Conservation (phyloP, 1,140 invertebrate genomes). For the Pomacea maculata region DNA sequence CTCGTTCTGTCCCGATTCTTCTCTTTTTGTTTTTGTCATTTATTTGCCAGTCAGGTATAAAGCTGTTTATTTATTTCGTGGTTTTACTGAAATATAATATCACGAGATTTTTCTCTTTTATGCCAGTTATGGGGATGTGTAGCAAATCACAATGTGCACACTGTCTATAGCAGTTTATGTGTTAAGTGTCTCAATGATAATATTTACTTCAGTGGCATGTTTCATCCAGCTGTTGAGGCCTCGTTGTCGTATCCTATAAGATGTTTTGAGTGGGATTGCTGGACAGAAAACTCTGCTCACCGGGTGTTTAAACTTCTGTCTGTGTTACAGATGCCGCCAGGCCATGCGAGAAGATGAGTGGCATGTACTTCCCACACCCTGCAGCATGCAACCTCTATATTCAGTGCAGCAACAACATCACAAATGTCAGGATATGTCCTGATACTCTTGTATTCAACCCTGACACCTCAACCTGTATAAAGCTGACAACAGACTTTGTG, state of each 20-base stretch:
- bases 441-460: constrained; percentile 10
- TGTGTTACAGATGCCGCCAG: background rate
- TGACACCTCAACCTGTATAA: constrained; percentile 8
- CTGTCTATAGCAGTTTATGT: constrained; percentile 16
- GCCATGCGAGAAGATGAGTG: constrained; percentile 18
- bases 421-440: constrained; percentile 16
- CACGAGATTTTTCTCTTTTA: no score
- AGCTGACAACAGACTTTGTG: background rate
- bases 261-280: no score
- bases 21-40: no score
- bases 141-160: background rate
- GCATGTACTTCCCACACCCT: constrained; percentile 21
- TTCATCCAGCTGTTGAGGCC: no score
- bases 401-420: constrained; percentile 12
- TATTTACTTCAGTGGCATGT: background rate
- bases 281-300: background rate
- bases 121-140: no score
- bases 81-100: no score
- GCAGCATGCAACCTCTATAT: constrained; percentile 24
- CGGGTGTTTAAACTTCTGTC: background rate
- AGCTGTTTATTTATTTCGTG: no score
- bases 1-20: no score
- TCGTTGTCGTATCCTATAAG: background rate
- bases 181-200: constrained; percentile 24
- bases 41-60: no score